Conservation (phyloP, 1,140 invertebrate genomes). For the Drusus annulatus region DNA sequence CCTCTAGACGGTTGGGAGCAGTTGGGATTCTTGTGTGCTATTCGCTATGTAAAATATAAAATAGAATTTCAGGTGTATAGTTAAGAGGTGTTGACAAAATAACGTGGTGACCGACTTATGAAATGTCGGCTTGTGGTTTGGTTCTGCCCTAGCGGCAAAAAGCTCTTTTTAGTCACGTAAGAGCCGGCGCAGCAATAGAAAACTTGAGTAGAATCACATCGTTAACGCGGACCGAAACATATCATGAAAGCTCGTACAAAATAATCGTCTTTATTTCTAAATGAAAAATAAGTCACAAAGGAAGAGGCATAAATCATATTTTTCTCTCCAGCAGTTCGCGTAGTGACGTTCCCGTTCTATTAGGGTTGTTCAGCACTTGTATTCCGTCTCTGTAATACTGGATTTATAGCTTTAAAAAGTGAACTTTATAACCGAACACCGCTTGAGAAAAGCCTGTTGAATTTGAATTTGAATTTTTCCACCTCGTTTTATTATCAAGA, state of each 20-base stretch:
- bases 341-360: slow-evolving; percentile 40
- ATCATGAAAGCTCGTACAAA: slow-evolving; percentile 25
- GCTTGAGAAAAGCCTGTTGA: slow-evolving; percentile 38
- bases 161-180: no score
- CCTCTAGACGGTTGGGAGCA: no score
- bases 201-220: no score
- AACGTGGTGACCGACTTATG: no score
- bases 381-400: slow-evolving; percentile 37
- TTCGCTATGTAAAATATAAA: no score
- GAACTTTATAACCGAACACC: slow-evolving; percentile 34
- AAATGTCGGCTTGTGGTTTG: no score
- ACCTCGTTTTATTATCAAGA: slow-evolving; percentile 25
- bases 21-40: no score
- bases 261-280: slow-evolving; percentile 30
- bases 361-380: slow-evolving; percentile 39
- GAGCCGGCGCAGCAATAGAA: no score
- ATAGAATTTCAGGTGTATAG: no score
- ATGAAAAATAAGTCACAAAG: slow-evolving; percentile 39
- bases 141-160: no score
- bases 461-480: slow-evolving; percentile 37
- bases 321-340: slow-evolving; percentile 30
- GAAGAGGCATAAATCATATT: slow-evolving; percentile 46
- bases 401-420: slow-evolving; percentile 44
- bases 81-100: no score
- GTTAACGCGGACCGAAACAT: no score